Evolutionary conservation across 2,888 invertebrate genomes (phyloP), one percentile per base, ranked within the genome.

Genomic region (Fissipunctia ypsillon): DNA sequence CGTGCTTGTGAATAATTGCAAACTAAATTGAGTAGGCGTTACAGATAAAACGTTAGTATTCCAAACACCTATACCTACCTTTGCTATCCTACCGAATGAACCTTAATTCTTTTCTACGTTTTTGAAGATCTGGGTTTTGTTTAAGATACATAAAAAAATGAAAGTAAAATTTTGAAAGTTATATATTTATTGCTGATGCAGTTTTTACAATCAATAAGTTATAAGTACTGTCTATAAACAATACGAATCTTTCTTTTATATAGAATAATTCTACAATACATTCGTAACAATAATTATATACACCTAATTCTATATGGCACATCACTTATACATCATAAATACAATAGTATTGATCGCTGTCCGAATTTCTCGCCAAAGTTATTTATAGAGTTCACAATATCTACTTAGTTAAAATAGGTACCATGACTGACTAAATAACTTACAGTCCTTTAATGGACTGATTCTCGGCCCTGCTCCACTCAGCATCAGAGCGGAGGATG

Each of bases 401-500:
- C n/a, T 16, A 35, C 3, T 60, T 38, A n/a, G 38, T 50, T n/a
- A 19, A 68, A n/a, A 68, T 50, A 41, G 7, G 4, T 28, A 22
- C 14, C 5, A 28, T 22, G 61, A 25, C 25, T 12, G 12, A 2
- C 12, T 28, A 16, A 3, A 54, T 35, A 48, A 2, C 5, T 65
- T 60, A 80, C 22, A 70, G 25, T 48, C 35, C 52, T 61, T 73
- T 81, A 19, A 66, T 5, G 16, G 78, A 73, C n/a, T 81, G 25
- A 52, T 81, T 81, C 7, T 61, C 41, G 1, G 48, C 48, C 38
- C 57, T 89, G 59, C 83, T 88, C 94, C 95, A 95, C 60, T 92
- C 90, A 19, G 82, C 87, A 78, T 93, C 93, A 9, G 92, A 91
- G 35, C 88, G 92, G 4, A 94, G 88, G 69, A 80, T 81, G 50